Percentiles rank a stretch among this genome's conserved stretches.
These are phyloP conservation scores for Nymphalis urticae DNA, from an alignment of 2,888 invertebrate genomes.

Conservation along the genomic window DNA sequence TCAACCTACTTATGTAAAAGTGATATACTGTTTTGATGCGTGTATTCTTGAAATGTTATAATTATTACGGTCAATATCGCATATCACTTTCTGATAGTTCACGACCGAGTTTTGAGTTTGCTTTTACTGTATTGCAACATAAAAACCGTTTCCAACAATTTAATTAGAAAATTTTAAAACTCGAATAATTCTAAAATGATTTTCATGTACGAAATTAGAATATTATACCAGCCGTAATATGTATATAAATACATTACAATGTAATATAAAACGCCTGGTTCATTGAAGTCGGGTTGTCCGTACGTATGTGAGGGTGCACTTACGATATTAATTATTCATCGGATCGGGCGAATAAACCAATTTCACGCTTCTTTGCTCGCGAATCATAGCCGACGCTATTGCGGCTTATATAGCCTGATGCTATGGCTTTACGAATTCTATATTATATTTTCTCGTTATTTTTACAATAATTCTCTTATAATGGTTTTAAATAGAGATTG, in stretches of 20 bases:
- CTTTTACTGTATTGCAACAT: too few relatives aligned
- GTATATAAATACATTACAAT: neutral
- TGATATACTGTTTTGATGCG: too few relatives aligned
- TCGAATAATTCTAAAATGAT: too few relatives aligned
- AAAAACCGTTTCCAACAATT: too few relatives aligned
- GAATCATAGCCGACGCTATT: slow-evolving; percentile 62
- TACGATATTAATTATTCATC: slow-evolving; percentile 82
- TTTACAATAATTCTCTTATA: neutral
- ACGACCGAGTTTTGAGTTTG: too few relatives aligned
- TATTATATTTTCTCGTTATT: slow-evolving; percentile 7
- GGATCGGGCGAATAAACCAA: slow-evolving; percentile 81
- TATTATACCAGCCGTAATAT: neutral
- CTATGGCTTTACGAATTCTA: slow-evolving; percentile 9
- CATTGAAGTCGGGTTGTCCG: slow-evolving; percentile 7
- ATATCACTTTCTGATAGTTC: too few relatives aligned
- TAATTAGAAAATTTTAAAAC: too few relatives aligned
- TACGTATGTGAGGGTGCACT: slow-evolving; percentile 48
- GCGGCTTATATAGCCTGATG: slow-evolving; percentile 57
- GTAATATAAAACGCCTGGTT: slow-evolving; percentile 8
- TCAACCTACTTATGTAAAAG: too few relatives aligned
- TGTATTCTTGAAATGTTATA: too few relatives aligned
- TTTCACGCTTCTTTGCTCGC: slow-evolving; percentile 80
- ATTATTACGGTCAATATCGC: too few relatives aligned
- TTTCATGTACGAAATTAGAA: too few relatives aligned
- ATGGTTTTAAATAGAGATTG: neutral